Base-by-base conservation (phyloP, 64 coral and sea anemone genomes). In the Catalaphyllia jardinei region DNA sequence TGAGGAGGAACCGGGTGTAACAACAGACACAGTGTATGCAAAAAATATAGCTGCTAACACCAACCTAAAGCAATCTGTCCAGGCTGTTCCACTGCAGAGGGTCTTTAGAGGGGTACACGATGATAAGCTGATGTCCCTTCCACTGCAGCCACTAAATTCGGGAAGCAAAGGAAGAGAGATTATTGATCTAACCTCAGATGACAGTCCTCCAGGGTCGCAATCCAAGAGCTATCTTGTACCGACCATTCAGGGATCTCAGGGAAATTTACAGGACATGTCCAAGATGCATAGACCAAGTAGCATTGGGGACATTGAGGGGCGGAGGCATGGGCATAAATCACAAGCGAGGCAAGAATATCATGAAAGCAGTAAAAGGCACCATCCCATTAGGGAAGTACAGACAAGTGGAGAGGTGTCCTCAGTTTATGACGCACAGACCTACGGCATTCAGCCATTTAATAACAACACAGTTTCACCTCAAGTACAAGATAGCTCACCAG, bases 121-220 rank as follows among this genome's bases (percentile, higher is more conserved):
- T 71, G 63, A 35, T 67, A 11, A 31, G 2, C 81, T 22, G 3
- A 25, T 27, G 63, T 49, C 63, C 11, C 14, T 38, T 14, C 35
- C 62, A 16, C 20, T 35, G 49, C 62, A 85, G 81, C 24, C 10
- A 1, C 50, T 52, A 69, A 71, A 25, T 39, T 50, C 62, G 17
- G 22, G 18, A 50, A 71, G 10, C 14, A 69, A 71, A 51, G 24
- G 33, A 39, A 71, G 62, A 85, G 81, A 85, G 67, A 28, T 85
- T 51, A 85, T 85, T 46, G 81, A 85, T 39, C n/a, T 85, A 38
- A 85, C 81, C 50, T 85, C 81, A 27, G 81, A 85, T 4, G 81
- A 85, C 38, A 85, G 62, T n/a, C 81, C 81, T 71, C 35, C 81
- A 6, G 4, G 22, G 31, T n/a, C n/a, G 64, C 19, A 71, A 22